phyloP scores from a whole-genome alignment of 2,797 vertebrate genomes.

The Eurystomus glaucurus region DNA sequence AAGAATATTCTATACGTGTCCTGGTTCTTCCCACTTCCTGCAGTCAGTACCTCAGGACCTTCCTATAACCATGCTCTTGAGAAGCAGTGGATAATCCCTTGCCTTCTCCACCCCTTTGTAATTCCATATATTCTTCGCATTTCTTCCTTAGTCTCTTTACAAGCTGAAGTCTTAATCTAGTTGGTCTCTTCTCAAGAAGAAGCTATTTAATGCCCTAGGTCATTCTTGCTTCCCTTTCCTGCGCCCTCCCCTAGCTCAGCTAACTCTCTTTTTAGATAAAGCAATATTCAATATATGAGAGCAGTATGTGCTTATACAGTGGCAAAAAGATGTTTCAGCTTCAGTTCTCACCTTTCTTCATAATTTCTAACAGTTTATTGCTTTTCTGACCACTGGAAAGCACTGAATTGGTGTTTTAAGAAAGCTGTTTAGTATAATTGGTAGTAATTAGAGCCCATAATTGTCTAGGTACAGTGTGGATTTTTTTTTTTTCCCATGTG shows the following conservation, averaged over 20 bases:
- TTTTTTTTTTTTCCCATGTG: fast-evolving
- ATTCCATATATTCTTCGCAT: not conserved
- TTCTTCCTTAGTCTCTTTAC: not conserved
- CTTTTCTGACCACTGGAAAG: not conserved
- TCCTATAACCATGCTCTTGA: not conserved
- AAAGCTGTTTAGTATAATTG: not conserved
- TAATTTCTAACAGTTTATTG: not conserved
- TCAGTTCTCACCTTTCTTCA: not conserved
- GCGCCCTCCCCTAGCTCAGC: not conserved
- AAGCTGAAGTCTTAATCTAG: not conserved
- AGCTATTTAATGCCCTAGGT: not conserved
- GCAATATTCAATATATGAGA: not conserved
- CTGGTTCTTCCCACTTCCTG: not conserved
- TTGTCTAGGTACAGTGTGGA: not conserved
- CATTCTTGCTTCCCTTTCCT: not conserved
- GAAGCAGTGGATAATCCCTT: not conserved
- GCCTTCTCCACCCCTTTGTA: not conserved
- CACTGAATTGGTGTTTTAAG: not conserved
- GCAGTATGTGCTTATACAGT: not conserved
- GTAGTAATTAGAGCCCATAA: not conserved
- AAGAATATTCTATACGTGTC: not conserved
- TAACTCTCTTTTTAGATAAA: not conserved
- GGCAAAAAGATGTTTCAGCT: not conserved
- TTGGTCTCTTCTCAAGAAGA: not conserved
- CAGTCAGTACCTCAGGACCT: not conserved